Conservation (phyloP, 1,140 invertebrate genomes). For the Pogonognathellus flavescens region DNA sequence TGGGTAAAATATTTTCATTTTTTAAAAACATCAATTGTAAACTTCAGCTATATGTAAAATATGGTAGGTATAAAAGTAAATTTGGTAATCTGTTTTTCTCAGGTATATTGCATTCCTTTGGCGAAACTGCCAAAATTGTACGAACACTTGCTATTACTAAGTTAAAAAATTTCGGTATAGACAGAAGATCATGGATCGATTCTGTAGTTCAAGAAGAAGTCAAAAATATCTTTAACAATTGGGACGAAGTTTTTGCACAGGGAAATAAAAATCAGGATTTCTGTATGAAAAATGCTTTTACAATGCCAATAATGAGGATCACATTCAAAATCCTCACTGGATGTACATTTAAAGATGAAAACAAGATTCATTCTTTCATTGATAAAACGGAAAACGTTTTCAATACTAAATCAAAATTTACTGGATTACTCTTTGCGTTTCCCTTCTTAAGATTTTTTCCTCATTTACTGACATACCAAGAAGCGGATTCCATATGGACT, state of each 20-base stretch:
- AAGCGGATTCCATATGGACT: neutral
- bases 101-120: neutral
- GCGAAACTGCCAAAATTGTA: neutral
- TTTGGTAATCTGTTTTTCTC: neutral
- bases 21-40: too few species aligned
- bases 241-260: neutral
- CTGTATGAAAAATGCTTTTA: neutral
- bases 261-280: neutral
- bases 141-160: neutral
- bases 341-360: neutral
- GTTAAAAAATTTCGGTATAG: neutral
- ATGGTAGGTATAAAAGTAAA: neutral
- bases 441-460: constrained; percentile 10
- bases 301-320: neutral
- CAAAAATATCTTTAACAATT: neutral
- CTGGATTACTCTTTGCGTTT: neutral
- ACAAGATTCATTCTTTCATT: neutral
- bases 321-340: constrained; percentile 1
- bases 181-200: neutral
- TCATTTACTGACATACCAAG: neutral
- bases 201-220: neutral
- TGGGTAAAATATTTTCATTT: constrained; percentile 12
- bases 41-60: neutral
- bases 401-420: neutral
- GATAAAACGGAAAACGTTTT: neutral